Conservation (phyloP, 2,797 vertebrate genomes). For the Diplodus sargus region DNA sequence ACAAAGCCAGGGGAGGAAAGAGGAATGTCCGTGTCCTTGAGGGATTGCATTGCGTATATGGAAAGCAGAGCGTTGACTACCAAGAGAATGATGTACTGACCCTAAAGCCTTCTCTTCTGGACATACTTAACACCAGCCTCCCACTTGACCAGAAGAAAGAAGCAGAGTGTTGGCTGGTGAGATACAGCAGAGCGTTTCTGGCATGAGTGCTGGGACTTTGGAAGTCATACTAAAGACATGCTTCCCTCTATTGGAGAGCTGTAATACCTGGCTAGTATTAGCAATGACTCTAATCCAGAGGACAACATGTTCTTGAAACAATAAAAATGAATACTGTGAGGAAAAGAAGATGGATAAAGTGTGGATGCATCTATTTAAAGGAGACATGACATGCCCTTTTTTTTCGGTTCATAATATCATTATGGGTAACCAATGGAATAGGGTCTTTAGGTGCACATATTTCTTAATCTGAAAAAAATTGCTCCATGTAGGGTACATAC, state of each 20-base stretch:
- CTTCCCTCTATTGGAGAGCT: slow-evolving; percentile 46
- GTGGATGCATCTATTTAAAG: slow-evolving; percentile 10
- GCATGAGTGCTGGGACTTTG: slow-evolving; percentile 32
- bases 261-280: slow-evolving; percentile 41
- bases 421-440: no score
- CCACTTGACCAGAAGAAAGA: slow-evolving; percentile 49
- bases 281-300: slow-evolving; percentile 33
- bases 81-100: slow-evolving; percentile 64
- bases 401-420: no score
- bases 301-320: slow-evolving; percentile 48
- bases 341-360: background rate
- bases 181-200: slow-evolving; percentile 48
- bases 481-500: slow-evolving; percentile 72
- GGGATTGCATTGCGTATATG: slow-evolving; percentile 62
- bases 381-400: no score
- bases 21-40: slow-evolving; percentile 72
- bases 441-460: background rate
- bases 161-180: slow-evolving; percentile 46
- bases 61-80: slow-evolving; percentile 61
- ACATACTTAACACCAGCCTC: slow-evolving; percentile 65
- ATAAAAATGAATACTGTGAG: slow-evolving; percentile 13
- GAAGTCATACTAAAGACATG: slow-evolving; percentile 42
- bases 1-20: slow-evolving; percentile 61
- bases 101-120: slow-evolving; percentile 65
- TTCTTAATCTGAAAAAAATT: background rate